phyloP scores from a whole-genome alignment of 2,797 vertebrate genomes.

The Propithecus perrieri region DNA sequence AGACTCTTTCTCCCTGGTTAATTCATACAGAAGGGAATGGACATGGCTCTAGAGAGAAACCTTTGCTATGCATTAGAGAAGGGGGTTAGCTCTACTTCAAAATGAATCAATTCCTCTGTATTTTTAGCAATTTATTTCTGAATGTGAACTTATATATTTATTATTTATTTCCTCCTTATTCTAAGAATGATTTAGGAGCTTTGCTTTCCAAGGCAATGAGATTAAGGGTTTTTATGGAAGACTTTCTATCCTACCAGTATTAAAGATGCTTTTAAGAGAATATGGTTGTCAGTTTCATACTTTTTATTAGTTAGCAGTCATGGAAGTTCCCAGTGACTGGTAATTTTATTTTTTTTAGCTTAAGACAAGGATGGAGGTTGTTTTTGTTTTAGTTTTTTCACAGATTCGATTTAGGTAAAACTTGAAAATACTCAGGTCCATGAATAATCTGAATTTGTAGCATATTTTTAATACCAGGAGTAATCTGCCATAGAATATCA shows the following conservation, averaged over 20 bases:
- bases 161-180: neutral
- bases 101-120: neutral
- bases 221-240: neutral
- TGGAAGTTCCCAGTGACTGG: neutral
- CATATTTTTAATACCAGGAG: neutral
- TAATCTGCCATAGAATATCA: neutral
- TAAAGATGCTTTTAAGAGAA: neutral
- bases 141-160: neutral
- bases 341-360: neutral
- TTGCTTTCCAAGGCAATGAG: neutral
- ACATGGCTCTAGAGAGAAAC: neutral
- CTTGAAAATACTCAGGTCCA: neutral
- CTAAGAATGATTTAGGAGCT: neutral
- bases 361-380: neutral
- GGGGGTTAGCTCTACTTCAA: neutral
- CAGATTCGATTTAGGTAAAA: neutral
- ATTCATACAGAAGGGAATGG: neutral
- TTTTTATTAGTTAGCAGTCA: neutral
- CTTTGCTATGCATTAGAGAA: neutral
- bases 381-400: neutral
- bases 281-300: neutral
- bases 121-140: constrained; percentile 36
- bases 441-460: neutral
- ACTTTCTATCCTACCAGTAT: neutral
- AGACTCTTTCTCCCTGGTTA: constrained; percentile 19